Percentiles rank a stretch among this genome's conserved stretches.
phyloP scores from a whole-genome alignment of 2,797 vertebrate species.

The Danio albolineatus region DNA sequence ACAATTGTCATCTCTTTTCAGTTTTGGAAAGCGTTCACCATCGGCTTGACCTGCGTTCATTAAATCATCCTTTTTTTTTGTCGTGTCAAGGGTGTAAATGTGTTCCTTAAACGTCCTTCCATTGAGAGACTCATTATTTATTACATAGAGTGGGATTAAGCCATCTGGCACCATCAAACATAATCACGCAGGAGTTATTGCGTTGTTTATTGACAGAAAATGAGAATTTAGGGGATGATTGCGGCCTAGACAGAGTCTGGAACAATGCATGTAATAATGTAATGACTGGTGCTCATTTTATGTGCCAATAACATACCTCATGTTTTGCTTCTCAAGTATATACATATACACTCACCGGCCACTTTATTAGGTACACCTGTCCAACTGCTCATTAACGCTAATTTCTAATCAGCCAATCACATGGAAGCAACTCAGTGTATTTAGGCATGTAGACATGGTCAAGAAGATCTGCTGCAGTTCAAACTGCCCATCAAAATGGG shows the following conservation, averaged over 20 bases:
- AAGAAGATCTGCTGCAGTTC: no score
- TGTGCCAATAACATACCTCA: conserved; percentile 19
- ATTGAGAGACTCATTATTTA: conserved; percentile 53
- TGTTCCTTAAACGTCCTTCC: conserved; percentile 46
- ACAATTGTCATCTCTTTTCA: conserved; percentile 76
- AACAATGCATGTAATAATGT: conserved; percentile 53
- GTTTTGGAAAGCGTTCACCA: conserved; percentile 67
- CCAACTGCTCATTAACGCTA: no score
- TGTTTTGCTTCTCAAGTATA: no score
- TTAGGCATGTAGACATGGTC: no score
- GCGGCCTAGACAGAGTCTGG: conserved; percentile 36
- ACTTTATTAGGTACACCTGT: no score
- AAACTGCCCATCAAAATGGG: no score
- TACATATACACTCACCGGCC: no score
- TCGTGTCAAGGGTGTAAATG: conserved; percentile 30
- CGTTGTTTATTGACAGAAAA: conserved; percentile 60
- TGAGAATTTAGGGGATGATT: conserved; percentile 57
- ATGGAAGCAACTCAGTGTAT: no score
- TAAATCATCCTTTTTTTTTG: conserved; percentile 41
- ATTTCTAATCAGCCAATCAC: no score
- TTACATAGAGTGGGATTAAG: conserved; percentile 49
- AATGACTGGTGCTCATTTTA: conserved; percentile 31
- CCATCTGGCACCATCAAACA: conserved; percentile 69
- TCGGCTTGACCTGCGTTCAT: conserved; percentile 68
- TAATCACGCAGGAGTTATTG: conserved; percentile 58